phyloP scores from a whole-genome alignment of 2,888 invertebrate genomes.

The Odontomyia ornata region DNA sequence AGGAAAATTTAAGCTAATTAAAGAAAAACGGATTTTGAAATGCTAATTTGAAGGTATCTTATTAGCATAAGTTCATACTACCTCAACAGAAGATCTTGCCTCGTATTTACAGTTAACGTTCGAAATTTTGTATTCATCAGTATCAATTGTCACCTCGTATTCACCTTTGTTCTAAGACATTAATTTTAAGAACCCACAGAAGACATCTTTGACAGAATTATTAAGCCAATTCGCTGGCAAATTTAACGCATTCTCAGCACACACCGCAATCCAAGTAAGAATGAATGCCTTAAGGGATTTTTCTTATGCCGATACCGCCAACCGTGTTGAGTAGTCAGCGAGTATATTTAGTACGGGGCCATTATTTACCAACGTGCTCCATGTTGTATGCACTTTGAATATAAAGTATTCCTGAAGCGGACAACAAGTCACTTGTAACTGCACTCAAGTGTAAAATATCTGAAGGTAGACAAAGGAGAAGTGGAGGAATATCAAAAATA shows the following conservation, averaged over 20 bases:
- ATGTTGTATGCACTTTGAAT: neutral
- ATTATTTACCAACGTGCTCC: neutral
- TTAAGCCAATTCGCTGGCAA: neutral
- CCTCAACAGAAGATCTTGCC: too few relatives aligned
- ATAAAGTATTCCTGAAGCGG: neutral
- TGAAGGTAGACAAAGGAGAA: neutral
- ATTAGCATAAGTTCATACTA: too few relatives aligned
- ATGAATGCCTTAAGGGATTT: neutral
- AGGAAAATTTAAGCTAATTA: too few relatives aligned
- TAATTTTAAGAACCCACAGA: neutral
- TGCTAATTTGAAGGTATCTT: too few relatives aligned
- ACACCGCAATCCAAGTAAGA: neutral
- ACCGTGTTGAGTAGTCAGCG: neutral
- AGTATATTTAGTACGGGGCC: neutral
- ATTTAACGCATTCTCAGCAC: neutral
- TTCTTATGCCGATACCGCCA: neutral
- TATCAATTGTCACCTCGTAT: neutral
- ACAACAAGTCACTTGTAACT: neutral
- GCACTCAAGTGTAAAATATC: neutral
- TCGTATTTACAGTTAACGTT: too few relatives aligned
- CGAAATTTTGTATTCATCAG: too few relatives aligned
- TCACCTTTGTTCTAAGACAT: neutral
- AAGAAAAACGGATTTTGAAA: too few relatives aligned
- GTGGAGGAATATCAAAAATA: neutral
- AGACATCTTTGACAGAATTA: neutral